A percentile compares a stretch with the other conserved stretches of the same genome.
Evolutionary conservation across 2,113 vertebrate species (phyloP).

Genomic region (Carassius carassius): DNA sequence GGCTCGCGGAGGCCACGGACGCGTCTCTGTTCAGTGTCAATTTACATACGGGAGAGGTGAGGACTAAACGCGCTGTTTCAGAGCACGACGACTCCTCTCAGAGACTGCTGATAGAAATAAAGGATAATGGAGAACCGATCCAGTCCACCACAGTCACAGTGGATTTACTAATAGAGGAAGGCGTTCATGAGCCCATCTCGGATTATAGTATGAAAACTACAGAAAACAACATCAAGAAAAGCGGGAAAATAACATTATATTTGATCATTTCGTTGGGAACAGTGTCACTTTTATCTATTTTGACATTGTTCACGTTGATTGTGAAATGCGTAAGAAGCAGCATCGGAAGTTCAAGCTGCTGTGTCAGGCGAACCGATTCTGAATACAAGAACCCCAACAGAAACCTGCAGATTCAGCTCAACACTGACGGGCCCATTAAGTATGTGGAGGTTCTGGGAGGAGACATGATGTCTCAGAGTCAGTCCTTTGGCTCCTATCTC

Average conservation of each 20-base stretch:
- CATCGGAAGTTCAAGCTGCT: conserved; percentile 45
- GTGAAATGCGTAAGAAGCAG: conserved; percentile 49
- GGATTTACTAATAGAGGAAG: conserved; percentile 74
- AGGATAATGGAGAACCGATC: conserved; percentile 45
- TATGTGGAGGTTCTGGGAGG: too few relatives aligned
- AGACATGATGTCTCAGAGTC: too few relatives aligned
- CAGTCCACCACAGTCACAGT: conserved; percentile 72
- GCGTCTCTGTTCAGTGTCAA: too few relatives aligned
- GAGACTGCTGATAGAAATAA: too few relatives aligned
- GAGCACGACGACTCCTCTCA: too few relatives aligned
- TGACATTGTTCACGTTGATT: conserved; percentile 53
- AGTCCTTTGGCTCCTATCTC: too few relatives aligned
- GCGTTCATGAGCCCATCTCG: conserved; percentile 65
- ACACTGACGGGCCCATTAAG: too few relatives aligned
- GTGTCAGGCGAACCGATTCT: conserved; percentile 46
- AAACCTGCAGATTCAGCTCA: too few relatives aligned
- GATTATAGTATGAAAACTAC: conserved; percentile 64
- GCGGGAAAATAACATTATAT: conserved; percentile 65
- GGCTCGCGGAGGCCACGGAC: too few relatives aligned
- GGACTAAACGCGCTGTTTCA: too few relatives aligned
- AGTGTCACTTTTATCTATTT: conserved; percentile 44
- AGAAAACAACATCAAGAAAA: conserved; percentile 61
- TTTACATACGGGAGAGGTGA: too few relatives aligned
- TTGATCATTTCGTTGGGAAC: conserved; percentile 56
- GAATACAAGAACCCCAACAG: conserved; percentile 48